Evolutionary conservation across 2,888 invertebrate genomes (phyloP).

Genomic region (Eilema griseolum): DNA sequence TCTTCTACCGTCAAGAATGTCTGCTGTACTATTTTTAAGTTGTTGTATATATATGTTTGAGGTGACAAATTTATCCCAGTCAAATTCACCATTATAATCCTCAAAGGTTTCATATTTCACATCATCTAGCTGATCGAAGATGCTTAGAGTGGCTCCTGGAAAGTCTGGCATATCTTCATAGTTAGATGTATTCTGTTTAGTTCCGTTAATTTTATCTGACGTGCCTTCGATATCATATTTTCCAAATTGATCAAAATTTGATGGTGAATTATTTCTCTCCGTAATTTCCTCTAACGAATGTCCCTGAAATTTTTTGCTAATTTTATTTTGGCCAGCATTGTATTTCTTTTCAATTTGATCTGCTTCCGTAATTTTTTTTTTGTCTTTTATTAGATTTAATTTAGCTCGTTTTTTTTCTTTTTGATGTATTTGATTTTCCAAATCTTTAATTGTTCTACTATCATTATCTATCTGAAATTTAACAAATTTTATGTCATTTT

Average conservation of each 20-base stretch:
- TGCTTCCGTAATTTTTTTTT: neutral
- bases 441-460: conserved; percentile 6
- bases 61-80: conserved; percentile 14
- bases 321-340: neutral
- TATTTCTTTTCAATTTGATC: neutral
- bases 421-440: conserved; percentile 7
- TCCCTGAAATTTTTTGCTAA: neutral
- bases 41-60: neutral
- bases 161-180: neutral
- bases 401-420: conserved; percentile 6
- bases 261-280: too few relatives aligned
- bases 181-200: neutral
- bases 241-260: neutral
- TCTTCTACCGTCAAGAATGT: conserved; percentile 6
- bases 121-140: conserved; percentile 1
- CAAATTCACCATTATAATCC: conserved; percentile 10
- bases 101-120: conserved; percentile 11
- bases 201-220: neutral
- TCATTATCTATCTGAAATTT: conserved; percentile 15
- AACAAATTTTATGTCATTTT: conserved; percentile 9
- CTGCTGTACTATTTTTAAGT: conserved; percentile 11
- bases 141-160: neutral
- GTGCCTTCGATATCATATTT: neutral
- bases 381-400: neutral
- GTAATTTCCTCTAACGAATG: too few relatives aligned